phyloP scores from a whole-genome alignment of 2,113 vertebrate genomes.

The Tragelaphus buxtoni region DNA sequence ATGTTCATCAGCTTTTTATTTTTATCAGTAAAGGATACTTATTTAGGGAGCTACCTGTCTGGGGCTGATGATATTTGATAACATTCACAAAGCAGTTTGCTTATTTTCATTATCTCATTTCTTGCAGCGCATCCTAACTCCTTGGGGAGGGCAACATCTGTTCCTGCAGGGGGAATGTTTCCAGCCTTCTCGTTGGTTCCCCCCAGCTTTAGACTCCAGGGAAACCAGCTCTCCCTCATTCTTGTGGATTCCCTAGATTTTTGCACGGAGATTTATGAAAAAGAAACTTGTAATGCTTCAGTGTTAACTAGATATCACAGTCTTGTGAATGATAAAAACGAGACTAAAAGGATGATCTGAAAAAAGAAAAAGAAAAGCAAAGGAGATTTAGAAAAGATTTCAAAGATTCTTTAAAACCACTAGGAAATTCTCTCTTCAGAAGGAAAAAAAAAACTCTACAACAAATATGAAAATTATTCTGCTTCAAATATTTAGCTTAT shows the following conservation, averaged over 20 bases:
- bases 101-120: constrained; percentile 66
- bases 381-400: neutral
- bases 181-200: neutral
- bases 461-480: neutral
- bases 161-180: neutral
- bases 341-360: neutral
- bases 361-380: neutral
- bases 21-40: neutral
- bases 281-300: neutral
- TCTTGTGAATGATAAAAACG: neutral
- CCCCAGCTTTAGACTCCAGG: neutral
- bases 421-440: neutral
- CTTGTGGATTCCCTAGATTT: neutral
- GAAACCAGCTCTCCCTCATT: neutral
- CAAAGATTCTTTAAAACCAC: neutral
- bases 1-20: neutral
- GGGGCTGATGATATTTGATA: constrained; percentile 8
- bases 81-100: constrained; percentile 25
- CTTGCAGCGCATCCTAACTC: constrained; percentile 36
- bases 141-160: constrained; percentile 37
- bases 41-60: neutral
- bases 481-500: neutral
- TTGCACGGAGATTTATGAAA: neutral
- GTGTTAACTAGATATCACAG: constrained; percentile 24
- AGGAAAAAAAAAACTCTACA: neutral